These are phyloP conservation scores for Festucalex cinctus DNA, from an alignment of 2,113 vertebrate species.

Conservation along the genomic window DNA sequence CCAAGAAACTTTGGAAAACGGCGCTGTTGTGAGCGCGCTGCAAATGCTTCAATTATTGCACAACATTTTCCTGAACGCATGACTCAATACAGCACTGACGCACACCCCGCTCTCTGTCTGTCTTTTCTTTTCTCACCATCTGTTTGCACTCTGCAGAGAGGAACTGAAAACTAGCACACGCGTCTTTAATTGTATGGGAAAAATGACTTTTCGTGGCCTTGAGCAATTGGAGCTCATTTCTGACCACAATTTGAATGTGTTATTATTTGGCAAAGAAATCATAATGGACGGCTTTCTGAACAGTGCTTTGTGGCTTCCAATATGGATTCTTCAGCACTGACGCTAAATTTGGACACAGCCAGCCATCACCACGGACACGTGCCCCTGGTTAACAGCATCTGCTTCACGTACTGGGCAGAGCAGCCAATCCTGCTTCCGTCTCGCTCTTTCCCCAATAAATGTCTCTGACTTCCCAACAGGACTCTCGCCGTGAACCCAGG, in stretches of 20 bases:
- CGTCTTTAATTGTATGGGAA: neutral
- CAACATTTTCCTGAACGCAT: too few species aligned
- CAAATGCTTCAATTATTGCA: too few species aligned
- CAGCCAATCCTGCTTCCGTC: neutral
- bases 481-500: neutral
- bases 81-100: neutral
- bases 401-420: slow-evolving; percentile 61
- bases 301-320: neutral
- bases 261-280: neutral
- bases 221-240: too few species aligned
- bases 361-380: slow-evolving; percentile 67
- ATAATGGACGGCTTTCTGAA: neutral
- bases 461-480: neutral
- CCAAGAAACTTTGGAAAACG: too few species aligned
- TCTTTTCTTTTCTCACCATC: neutral
- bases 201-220: too few species aligned
- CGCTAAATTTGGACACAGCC: neutral
- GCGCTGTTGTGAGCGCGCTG: too few species aligned
- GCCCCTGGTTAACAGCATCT: slow-evolving; percentile 62
- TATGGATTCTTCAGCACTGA: neutral
- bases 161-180: neutral
- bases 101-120: neutral
- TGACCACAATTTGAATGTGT: neutral
- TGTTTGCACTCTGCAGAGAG: neutral
- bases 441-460: neutral